Conservation (phyloP, 2,797 vertebrate genomes). For the Manis javanica region DNA sequence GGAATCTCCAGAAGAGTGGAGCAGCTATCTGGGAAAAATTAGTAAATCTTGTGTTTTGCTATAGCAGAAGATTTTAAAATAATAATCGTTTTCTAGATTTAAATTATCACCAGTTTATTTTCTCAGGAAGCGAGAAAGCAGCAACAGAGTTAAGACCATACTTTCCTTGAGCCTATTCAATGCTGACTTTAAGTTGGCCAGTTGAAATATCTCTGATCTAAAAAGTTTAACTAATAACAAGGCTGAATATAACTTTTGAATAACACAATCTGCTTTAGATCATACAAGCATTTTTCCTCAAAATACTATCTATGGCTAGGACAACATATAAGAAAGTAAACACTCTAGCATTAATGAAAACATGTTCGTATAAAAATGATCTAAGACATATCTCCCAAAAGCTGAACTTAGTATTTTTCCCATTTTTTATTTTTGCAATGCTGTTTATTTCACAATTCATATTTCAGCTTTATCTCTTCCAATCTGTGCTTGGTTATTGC, state of each 20-base stretch:
- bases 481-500: neutral
- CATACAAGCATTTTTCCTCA: slow-evolving; percentile 29
- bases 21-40: slow-evolving; percentile 14
- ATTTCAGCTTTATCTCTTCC: neutral
- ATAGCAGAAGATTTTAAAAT: slow-evolving; percentile 40
- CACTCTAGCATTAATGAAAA: slow-evolving; percentile 41
- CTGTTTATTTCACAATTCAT: slow-evolving; percentile 33
- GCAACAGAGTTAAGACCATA: neutral
- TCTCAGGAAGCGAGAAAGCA: slow-evolving; percentile 42
- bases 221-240: slow-evolving; percentile 38
- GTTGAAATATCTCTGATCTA: slow-evolving; percentile 33
- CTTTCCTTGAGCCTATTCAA: neutral
- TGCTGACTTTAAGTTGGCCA: neutral
- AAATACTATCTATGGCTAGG: neutral
- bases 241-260: neutral
- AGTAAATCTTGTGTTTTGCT: slow-evolving; percentile 47
- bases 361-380: neutral
- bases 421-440: slow-evolving; percentile 36
- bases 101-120: slow-evolving; percentile 52
- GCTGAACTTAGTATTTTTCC: neutral
- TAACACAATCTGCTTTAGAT: slow-evolving; percentile 20
- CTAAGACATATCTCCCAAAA: slow-evolving; percentile 2
- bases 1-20: neutral
- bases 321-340: neutral
- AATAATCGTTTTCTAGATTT: slow-evolving; percentile 57